Base-by-base conservation (phyloP, 2,888 invertebrate genomes). In the Ametastegia equiseti region DNA sequence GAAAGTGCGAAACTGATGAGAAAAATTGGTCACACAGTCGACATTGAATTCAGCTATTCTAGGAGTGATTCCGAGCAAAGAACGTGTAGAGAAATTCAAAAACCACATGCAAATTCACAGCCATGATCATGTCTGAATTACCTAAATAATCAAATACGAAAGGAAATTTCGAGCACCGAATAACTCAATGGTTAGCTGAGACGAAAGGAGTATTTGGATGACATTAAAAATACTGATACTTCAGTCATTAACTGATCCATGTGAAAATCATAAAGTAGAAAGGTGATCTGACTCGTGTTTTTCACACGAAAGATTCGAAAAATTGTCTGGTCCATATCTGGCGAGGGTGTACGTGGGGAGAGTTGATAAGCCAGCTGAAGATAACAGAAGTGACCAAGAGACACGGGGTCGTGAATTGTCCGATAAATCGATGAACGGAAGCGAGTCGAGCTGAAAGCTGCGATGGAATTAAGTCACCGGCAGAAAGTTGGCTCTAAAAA, bases 1-100 rank as follows among this genome's bases (percentile, higher is more conserved):
- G 82, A 82, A 84, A 83, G 81, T 84, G 73, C 57, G 9, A 39
- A n/a, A n/a, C n/a, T n/a, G n/a, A n/a, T n/a, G n/a, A n/a, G n/a
- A n/a, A n/a, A n/a, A n/a, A n/a, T n/a, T n/a, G 65, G 6, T 30
- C 23, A 7, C n/a, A 54, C 54, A 7, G n/a, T 54, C 0, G 6
- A 23, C n/a, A 6, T 60, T 27, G 2, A 6, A 19, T 5, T 50
- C 50, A 7, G 19, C 19, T 7, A 11, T 42, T 42, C 42, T 42
- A 42, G 42, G 0, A 50, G 19, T 50, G 9, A 50, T 50, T 50
- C 6, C 7, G 2, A 50, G 19, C n/a, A n/a, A 19, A 50, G n/a
- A 19, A 50, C 19, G 50, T 42, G 42, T 42, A 9, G 5, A 42
- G 9, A 6, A 42, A 42, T 42, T 42, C 42, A 9, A 42, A 42